These are phyloP conservation scores for Malaclemys terrapin DNA, from an alignment of 2,113 vertebrate genomes.

Conservation along the genomic window DNA sequence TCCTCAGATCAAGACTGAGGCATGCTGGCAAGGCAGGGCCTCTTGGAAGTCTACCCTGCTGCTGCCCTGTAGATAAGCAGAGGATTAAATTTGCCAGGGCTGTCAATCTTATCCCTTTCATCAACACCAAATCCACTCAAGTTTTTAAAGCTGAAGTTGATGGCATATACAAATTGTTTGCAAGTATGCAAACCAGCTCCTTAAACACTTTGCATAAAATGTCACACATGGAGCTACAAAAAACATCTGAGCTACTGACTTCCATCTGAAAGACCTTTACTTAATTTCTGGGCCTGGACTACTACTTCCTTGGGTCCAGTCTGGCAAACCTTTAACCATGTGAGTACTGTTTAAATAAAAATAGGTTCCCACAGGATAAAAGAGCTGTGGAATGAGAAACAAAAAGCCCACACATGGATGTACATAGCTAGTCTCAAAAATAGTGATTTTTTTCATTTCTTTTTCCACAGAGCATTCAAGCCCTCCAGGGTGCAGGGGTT, in stretches of 20 bases:
- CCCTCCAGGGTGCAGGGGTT: neutral
- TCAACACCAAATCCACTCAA: neutral
- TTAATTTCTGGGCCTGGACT: neutral
- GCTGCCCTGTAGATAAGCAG: neutral
- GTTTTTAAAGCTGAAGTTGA: neutral
- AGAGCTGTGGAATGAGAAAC: neutral
- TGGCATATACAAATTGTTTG: neutral
- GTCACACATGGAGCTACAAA: neutral
- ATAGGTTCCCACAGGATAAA: neutral
- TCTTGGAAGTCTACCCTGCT: neutral
- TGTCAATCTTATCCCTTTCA: neutral
- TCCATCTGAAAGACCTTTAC: neutral
- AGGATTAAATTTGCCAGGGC: neutral
- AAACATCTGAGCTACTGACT: neutral
- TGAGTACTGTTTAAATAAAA: neutral
- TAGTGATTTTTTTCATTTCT: neutral
- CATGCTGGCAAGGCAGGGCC: neutral
- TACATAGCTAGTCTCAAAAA: neutral
- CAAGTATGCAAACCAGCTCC: neutral
- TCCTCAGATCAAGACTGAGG: neutral
- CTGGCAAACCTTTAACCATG: neutral
- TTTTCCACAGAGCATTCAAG: neutral
- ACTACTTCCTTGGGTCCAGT: neutral
- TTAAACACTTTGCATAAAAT: neutral
- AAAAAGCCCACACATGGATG: neutral